These are phyloP conservation scores for Brachypodius melanocephalos DNA, from an alignment of 2,113 vertebrate species.

Conservation along the genomic window DNA sequence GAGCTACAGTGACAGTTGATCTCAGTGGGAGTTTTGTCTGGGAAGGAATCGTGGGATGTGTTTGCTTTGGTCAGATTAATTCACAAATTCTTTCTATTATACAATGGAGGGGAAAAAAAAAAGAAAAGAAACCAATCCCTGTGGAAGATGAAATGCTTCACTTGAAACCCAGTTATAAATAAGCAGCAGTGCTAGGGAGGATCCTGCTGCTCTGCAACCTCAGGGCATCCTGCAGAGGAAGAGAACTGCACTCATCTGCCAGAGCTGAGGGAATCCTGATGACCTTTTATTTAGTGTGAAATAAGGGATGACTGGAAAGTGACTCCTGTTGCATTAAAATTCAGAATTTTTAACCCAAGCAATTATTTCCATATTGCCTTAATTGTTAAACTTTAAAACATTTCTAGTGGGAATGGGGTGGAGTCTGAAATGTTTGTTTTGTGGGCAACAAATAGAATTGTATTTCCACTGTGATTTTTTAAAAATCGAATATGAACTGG, in stretches of 20 bases:
- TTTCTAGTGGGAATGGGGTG: not conserved
- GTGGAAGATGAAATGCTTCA: not conserved
- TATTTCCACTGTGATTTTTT: not conserved
- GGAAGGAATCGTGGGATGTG: slow-evolving; percentile 5
- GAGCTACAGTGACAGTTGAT: slow-evolving; percentile 30
- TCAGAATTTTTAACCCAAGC: not conserved
- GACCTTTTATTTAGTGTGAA: not conserved
- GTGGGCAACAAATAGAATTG: not conserved
- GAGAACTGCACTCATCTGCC: not conserved
- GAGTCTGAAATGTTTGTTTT: not conserved
- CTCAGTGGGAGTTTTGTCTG: slow-evolving; percentile 36
- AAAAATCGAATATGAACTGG: not conserved
- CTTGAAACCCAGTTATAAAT: slow-evolving; percentile 5
- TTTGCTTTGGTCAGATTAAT: slow-evolving; percentile 56
- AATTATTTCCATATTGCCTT: not conserved
- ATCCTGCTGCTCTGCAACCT: not conserved
- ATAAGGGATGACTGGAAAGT: not conserved
- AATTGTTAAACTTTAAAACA: not conserved
- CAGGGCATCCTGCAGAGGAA: not conserved
- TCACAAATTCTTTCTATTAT: slow-evolving; percentile 4
- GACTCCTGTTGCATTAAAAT: not conserved
- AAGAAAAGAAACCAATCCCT: not conserved
- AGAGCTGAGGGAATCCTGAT: not conserved
- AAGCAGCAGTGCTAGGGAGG: not conserved
- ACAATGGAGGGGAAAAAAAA: not conserved